Evolutionary conservation across 2,888 invertebrate species (phyloP).

Genomic region (Hyposoter didymator): DNA sequence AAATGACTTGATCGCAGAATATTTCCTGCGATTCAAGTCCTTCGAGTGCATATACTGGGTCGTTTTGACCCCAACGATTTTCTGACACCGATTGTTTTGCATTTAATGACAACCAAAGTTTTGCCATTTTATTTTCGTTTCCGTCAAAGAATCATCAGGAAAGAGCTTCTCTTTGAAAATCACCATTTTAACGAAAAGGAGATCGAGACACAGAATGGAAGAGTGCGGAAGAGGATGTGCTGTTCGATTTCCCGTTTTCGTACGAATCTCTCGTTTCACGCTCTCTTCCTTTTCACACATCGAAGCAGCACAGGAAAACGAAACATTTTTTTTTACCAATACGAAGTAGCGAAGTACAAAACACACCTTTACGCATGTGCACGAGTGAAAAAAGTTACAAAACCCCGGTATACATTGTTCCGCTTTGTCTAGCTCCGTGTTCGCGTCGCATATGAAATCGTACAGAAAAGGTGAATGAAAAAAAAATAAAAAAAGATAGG

Average conservation of each 20-base stretch:
- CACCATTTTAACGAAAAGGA: constrained; percentile 20
- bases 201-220: constrained; percentile 44
- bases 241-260: constrained; percentile 50
- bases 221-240: constrained; percentile 63
- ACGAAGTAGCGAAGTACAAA: constrained; percentile 33
- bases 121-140: too few species aligned
- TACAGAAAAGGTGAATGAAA: constrained; percentile 31
- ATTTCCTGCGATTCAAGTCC: too few species aligned
- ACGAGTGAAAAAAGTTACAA: constrained; percentile 53
- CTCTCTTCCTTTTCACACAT: constrained; percentile 9
- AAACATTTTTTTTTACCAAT: constrained; percentile 11
- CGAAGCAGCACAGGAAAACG: neutral
- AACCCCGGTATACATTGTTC: constrained; percentile 15
- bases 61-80: too few species aligned
- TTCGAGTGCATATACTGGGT: too few species aligned
- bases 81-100: too few species aligned
- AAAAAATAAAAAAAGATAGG: constrained; percentile 25
- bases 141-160: neutral
- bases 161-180: neutral
- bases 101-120: too few species aligned
- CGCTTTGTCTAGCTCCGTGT: constrained; percentile 14
- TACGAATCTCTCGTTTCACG: constrained; percentile 48
- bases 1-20: too few species aligned
- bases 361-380: constrained; percentile 14
- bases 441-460: constrained; percentile 2